phyloP scores from a whole-genome alignment of 2,113 vertebrate species.

The Synchiropus splendidus region DNA sequence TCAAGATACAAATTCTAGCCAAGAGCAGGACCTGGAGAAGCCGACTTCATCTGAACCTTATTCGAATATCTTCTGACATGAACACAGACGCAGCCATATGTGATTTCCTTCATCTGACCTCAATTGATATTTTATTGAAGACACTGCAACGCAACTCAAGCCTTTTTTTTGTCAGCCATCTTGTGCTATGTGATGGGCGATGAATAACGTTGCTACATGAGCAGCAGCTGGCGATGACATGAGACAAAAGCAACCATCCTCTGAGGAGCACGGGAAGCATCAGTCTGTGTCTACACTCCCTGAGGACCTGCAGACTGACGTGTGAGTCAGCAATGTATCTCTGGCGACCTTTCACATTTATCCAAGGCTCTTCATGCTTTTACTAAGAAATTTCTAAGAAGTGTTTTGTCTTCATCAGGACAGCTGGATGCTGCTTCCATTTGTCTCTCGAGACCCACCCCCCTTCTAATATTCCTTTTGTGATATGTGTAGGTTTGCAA shows the following conservation, averaged over 20 bases:
- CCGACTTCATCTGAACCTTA: not conserved
- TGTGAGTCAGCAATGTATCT: slow-evolving; percentile 18
- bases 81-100: not conserved
- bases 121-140: no score
- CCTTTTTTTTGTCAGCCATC: no score
- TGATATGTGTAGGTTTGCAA: no score
- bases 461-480: not conserved
- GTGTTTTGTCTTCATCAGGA: slow-evolving; percentile 40
- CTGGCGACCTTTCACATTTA: slow-evolving; percentile 19
- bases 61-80: no score
- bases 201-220: no score
- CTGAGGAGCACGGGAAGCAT: no score
- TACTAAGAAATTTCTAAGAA: slow-evolving; percentile 30
- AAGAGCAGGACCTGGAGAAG: not conserved
- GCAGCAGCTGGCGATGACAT: no score
- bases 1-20: not conserved
- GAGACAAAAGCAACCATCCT: no score
- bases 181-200: no score
- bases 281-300: no score
- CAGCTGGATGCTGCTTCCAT: slow-evolving; percentile 22
- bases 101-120: no score
- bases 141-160: no score
- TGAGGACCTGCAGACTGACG: slow-evolving; percentile 15
- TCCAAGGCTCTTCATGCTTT: slow-evolving; percentile 18
- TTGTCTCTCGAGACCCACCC: slow-evolving; percentile 17